Evolutionary conservation across 2,113 vertebrate genomes (phyloP).

Genomic region (Dicerorhinus sumatrensis): DNA sequence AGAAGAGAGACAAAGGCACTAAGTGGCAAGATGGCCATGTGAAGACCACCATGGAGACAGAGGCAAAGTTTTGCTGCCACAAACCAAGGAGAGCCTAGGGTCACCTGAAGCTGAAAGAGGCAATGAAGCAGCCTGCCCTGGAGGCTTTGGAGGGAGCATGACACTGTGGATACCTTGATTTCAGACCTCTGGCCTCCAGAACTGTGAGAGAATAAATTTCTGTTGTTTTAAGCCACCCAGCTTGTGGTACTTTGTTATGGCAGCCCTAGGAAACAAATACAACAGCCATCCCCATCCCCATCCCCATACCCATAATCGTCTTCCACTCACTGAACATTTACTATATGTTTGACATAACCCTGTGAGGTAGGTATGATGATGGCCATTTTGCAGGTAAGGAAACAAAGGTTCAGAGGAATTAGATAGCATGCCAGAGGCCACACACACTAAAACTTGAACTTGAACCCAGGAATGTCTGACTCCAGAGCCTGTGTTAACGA

Average conservation of each 20-base stretch:
- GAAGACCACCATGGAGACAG: accelerated
- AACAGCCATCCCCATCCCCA: too few relatives aligned
- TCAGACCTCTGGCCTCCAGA: background rate
- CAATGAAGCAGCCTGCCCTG: background rate
- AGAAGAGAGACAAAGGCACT: background rate
- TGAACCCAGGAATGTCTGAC: background rate
- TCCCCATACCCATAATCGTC: background rate
- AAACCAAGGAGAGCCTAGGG: background rate
- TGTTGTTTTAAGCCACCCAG: background rate
- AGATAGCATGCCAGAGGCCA: background rate
- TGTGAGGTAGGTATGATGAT: background rate
- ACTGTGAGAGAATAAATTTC: background rate
- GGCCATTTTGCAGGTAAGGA: background rate
- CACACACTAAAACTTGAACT: background rate
- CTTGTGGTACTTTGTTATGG: background rate
- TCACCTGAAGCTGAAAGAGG: background rate
- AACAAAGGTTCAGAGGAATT: background rate
- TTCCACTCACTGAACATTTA: background rate
- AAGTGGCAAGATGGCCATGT: background rate
- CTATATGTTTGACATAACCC: background rate
- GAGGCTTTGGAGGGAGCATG: background rate
- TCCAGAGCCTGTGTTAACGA: background rate
- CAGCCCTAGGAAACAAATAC: background rate
- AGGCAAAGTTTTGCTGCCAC: background rate
- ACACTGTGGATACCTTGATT: background rate